Percentiles rank a stretch among this genome's conserved stretches.
Conservation (phyloP, 2,113 vertebrate genomes). For the Upupa epops region DNA sequence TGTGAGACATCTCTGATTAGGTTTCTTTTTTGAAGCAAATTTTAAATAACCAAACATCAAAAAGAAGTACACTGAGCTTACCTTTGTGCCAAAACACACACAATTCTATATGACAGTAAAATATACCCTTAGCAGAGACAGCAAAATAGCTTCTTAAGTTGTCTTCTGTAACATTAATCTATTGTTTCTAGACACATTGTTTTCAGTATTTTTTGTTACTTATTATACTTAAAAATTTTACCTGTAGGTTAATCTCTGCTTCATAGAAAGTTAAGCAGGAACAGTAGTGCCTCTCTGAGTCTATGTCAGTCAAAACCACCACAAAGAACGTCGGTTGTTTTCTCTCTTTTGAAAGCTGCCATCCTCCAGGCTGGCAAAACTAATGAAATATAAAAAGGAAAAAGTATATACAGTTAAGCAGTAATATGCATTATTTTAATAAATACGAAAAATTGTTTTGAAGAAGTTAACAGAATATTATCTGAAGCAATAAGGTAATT, state of each 20-base stretch:
- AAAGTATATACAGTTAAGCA: background rate
- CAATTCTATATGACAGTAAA: background rate
- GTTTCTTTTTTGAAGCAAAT: background rate
- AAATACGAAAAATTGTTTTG: background rate
- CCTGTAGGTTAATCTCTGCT: slow-evolving; percentile 96
- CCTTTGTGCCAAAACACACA: background rate
- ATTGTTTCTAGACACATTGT: background rate
- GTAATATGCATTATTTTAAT: background rate
- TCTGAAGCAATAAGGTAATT: background rate
- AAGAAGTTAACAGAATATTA: background rate
- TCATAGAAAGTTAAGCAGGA: slow-evolving; percentile 97
- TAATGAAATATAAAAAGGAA: slow-evolving; percentile 57
- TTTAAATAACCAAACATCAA: background rate
- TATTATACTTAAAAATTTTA: slow-evolving; percentile 54
- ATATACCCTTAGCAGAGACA: background rate
- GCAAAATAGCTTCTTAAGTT: background rate
- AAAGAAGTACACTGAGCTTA: background rate
- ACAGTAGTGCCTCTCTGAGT: slow-evolving; percentile 97
- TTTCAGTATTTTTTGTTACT: background rate
- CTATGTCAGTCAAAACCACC: slow-evolving; percentile 96
- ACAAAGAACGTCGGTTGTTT: slow-evolving; percentile 95
- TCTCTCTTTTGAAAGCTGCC: slow-evolving; percentile 90
- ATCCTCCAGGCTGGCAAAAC: slow-evolving; percentile 98
- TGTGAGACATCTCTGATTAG: background rate
- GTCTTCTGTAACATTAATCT: background rate